phyloP scores from a whole-genome alignment of 1,140 invertebrate species.

The Atta cephalotes region DNA sequence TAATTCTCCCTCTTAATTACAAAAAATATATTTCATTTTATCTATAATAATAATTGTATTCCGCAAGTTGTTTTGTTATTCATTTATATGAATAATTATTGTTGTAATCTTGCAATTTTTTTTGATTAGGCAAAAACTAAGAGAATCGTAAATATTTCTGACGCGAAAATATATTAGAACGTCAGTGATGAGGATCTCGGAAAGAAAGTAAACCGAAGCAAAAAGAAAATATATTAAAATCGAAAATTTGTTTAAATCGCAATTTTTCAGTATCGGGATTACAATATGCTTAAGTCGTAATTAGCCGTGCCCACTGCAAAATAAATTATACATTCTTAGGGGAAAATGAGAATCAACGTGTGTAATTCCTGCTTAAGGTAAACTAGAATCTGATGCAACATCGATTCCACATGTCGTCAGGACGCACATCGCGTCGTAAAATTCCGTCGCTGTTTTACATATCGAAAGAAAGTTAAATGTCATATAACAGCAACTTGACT shows the following conservation, averaged over 20 bases:
- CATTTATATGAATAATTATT: background rate
- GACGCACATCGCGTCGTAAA: conserved; percentile 29
- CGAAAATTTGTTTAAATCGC: background rate
- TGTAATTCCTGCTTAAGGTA: conserved; percentile 76
- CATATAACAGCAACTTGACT: background rate
- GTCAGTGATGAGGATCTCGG: no score
- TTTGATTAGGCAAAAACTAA: background rate
- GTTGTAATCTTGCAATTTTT: background rate
- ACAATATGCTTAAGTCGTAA: background rate
- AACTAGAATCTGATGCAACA: conserved; percentile 85
- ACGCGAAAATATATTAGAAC: no score
- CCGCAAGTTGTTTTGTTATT: background rate
- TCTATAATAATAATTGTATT: background rate
- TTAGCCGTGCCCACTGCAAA: conserved; percentile 25
- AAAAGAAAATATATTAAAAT: background rate
- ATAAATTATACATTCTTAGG: conserved; percentile 78
- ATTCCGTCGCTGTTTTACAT: background rate
- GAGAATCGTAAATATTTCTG: no score
- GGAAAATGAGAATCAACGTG: conserved; percentile 71
- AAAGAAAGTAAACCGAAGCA: no score
- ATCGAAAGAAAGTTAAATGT: background rate
- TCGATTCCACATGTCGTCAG: conserved; percentile 76
- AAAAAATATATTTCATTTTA: background rate
- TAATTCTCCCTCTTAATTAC: background rate
- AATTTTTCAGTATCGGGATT: background rate